Base-by-base conservation (phyloP, 2,113 vertebrate genomes). In the Cichladusa arquata region DNA sequence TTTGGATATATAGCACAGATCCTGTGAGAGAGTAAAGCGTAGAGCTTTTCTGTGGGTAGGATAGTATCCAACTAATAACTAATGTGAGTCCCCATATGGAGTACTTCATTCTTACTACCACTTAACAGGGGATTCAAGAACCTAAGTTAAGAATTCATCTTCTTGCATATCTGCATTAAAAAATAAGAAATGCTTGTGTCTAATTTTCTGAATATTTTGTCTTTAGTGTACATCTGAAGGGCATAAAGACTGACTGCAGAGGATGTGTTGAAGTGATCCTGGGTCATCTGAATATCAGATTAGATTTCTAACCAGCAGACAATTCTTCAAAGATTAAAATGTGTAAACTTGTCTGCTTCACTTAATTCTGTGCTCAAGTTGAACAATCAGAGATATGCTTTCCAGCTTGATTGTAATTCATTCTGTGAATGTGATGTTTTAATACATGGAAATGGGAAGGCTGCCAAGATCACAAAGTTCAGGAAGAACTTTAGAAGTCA, bases 401-500 rank as follows among this genome's bases (percentile, higher is more conserved):
- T 91, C 36, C 45, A 82, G 38, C 87, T 57, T 88, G 87, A 90
- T 90, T 91, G 64, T 85, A 81, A 95, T 95, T 95, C 54, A 80
- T 90, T 90, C 90, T 70, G 58, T 88, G 87, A 73, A 80, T 95
- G 65, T 91, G 73, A 18, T 82, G 76, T 87, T 91, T 95, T 87
- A 95, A 82, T 95, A 76, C 29, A 60, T 88, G 86, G 71, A 85
- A 92, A 42, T 86, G 60, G 83, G 89, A 94, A 92, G 38, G 47
- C 91, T 92, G 86, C 90, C 92, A 93, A 91, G 79, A 83, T 95
- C 61, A 86, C 56, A 44, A 88, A 92, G 93, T 95, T 82, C 83
- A 90, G 80, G 67, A 56, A 93, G 90, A 95, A 95, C 66, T 91
- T 92, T 53, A 83, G 60, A 93, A 92, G 90, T 87, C 85, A 90